Conservation (phyloP, 2,888 invertebrate species). For the Suillia variegata region DNA sequence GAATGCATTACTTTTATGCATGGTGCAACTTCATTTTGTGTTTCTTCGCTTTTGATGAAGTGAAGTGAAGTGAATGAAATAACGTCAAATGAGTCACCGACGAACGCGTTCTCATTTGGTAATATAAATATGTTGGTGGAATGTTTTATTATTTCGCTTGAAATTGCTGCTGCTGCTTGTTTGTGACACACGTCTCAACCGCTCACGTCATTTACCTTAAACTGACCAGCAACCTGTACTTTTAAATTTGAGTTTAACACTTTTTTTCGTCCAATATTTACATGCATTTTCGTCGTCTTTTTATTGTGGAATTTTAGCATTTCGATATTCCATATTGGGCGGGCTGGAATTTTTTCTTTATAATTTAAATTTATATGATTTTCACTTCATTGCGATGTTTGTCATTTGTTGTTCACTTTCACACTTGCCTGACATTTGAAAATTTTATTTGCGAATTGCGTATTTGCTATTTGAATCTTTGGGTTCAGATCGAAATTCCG, state of each 20-base stretch:
- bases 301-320: too few species aligned
- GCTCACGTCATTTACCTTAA: neutral
- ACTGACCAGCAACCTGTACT: neutral
- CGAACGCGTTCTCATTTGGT: neutral
- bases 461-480: too few species aligned
- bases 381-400: too few species aligned
- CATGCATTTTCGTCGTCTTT: neutral
- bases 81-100: neutral
- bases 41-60: slow-evolving; percentile 19
- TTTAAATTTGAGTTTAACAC: too few species aligned
- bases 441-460: too few species aligned
- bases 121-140: neutral
- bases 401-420: too few species aligned
- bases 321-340: too few species aligned
- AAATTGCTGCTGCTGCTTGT: slow-evolving; percentile 29
- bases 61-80: slow-evolving; percentile 1
- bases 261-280: neutral
- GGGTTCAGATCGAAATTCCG: too few species aligned
- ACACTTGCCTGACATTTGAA: too few species aligned
- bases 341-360: neutral
- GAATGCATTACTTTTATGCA: slow-evolving; percentile 9
- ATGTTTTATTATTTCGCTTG: neutral
- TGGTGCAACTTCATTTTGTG: neutral
- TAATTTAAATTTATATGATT: too few species aligned
- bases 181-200: slow-evolving; percentile 16